Percentiles rank a stretch among this genome's conserved stretches.
Evolutionary conservation across 2,113 vertebrate species (phyloP).

Genomic region (Cyanocitta stelleri): DNA sequence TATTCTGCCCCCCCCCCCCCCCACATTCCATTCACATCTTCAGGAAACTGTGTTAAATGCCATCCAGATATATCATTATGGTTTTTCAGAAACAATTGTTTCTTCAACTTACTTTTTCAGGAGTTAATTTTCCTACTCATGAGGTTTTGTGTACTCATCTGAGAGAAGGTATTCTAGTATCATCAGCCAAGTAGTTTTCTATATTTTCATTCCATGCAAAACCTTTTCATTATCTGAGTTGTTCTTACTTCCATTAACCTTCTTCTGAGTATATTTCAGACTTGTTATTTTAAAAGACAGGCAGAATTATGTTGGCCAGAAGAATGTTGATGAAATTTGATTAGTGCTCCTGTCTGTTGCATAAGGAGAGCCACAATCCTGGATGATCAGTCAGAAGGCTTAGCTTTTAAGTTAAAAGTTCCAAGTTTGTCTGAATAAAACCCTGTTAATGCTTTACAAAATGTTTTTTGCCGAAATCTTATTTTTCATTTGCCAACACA

Average conservation of each 20-base stretch:
- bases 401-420: neutral
- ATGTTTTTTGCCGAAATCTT: neutral
- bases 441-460: neutral
- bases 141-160: neutral
- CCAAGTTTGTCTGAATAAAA: neutral
- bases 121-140: neutral
- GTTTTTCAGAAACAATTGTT: neutral
- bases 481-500: neutral
- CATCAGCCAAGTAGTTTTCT: neutral
- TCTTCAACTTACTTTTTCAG: neutral
- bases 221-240: neutral
- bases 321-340: neutral
- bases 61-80: neutral
- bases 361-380: neutral
- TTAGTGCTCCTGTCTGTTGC: conserved; percentile 19
- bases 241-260: neutral
- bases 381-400: neutral
- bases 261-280: neutral
- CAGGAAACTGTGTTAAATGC: neutral
- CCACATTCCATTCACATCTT: neutral
- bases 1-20: neutral
- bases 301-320: neutral
- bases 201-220: neutral
- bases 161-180: neutral
- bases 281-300: neutral